Conservation (phyloP, 2,888 invertebrate species). For the Cyaniris semiargus region DNA sequence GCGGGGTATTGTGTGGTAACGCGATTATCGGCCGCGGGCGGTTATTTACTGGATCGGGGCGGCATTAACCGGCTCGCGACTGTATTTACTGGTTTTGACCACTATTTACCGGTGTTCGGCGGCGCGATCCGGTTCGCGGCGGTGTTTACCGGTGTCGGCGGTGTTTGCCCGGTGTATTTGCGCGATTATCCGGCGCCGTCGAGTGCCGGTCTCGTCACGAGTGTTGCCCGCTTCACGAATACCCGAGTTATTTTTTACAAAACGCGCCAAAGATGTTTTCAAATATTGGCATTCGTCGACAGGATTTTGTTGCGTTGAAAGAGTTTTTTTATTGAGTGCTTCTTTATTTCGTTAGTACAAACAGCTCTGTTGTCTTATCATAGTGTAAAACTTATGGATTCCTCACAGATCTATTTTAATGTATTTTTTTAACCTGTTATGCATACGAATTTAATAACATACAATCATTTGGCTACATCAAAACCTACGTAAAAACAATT, state of each 20-base stretch:
- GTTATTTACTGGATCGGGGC: slow-evolving; percentile 39
- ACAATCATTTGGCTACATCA: no score
- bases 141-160: slow-evolving; percentile 43
- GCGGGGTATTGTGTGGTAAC: slow-evolving; percentile 40
- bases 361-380: no score
- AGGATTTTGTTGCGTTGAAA: not conserved
- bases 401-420: no score
- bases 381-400: no score
- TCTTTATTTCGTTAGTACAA: not conserved
- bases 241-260: slow-evolving; percentile 3
- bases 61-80: slow-evolving; percentile 42
- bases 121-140: slow-evolving; percentile 39
- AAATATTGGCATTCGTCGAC: slow-evolving; percentile 3
- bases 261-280: slow-evolving; percentile 11
- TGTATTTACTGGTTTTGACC: slow-evolving; percentile 41
- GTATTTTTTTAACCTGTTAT: no score
- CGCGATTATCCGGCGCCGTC: slow-evolving; percentile 45
- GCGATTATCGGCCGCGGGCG: slow-evolving; percentile 36
- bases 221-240: slow-evolving; percentile 2
- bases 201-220: slow-evolving; percentile 41
- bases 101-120: slow-evolving; percentile 40
- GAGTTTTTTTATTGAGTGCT: not conserved
- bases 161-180: slow-evolving; percentile 44
- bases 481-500: no score
- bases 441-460: no score